Percentiles rank a stretch among this genome's conserved stretches.
Evolutionary conservation across 2,888 invertebrate genomes (phyloP).

Genomic region (Rhogogaster chlorosoma): DNA sequence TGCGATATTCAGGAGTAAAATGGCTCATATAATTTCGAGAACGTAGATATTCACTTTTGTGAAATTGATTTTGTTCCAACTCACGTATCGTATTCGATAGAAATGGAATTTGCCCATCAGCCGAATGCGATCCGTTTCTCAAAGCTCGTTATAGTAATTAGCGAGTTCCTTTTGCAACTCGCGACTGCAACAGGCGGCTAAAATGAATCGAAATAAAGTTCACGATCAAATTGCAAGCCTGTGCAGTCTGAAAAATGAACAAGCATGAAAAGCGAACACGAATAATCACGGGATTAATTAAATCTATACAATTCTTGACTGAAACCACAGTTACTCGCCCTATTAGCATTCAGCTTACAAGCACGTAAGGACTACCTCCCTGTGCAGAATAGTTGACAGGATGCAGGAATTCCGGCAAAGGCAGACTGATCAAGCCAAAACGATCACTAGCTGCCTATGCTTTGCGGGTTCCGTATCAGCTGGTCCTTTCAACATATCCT

Average conservation of each 20-base stretch:
- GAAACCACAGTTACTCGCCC: too few relatives aligned
- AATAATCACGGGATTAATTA: background rate
- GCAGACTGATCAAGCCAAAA: too few relatives aligned
- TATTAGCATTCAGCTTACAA: too few relatives aligned
- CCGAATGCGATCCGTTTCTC: too few relatives aligned
- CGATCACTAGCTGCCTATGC: too few relatives aligned
- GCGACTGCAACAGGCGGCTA: background rate
- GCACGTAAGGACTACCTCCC: too few relatives aligned
- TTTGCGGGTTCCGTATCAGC: too few relatives aligned
- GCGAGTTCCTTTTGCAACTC: background rate
- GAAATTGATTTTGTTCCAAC: background rate
- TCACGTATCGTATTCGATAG: background rate
- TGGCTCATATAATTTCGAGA: background rate
- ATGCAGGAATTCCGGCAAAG: too few relatives aligned
- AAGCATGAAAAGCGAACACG: background rate
- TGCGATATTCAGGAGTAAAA: background rate
- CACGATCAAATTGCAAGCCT: background rate
- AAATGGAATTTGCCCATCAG: background rate
- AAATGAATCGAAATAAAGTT: background rate
- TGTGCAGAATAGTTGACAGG: too few relatives aligned
- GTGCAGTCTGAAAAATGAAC: background rate
- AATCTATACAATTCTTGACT: too few relatives aligned
- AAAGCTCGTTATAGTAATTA: background rate
- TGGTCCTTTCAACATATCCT: too few relatives aligned
- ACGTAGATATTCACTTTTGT: background rate